Evolutionary conservation across 2,888 invertebrate genomes (phyloP).

Genomic region (Dasypolia templi): DNA sequence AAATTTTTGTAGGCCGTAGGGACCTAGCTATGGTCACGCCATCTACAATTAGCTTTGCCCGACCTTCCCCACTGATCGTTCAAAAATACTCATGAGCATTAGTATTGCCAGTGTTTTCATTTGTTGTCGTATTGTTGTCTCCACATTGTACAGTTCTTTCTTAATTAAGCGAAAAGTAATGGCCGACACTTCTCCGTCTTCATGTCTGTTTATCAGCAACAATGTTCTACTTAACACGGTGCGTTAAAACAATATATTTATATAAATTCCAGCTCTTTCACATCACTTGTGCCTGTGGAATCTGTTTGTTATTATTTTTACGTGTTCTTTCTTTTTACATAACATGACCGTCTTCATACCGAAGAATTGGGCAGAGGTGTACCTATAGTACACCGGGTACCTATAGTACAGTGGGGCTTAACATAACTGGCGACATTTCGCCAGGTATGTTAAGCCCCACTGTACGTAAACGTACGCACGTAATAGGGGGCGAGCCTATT

Average conservation of each 20-base stretch:
- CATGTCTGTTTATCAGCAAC: constrained; percentile 26
- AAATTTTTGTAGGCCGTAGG: no score
- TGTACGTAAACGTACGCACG: no score
- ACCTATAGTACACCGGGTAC: not conserved
- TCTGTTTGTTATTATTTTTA: constrained; percentile 40
- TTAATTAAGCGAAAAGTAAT: constrained; percentile 14
- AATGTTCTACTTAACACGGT: constrained; percentile 43
- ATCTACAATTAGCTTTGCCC: no score
- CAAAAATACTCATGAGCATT: not conserved
- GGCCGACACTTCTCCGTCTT: constrained; percentile 21
- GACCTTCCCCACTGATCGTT: no score
- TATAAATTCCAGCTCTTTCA: constrained; percentile 32
- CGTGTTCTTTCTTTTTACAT: not conserved
- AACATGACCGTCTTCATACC: no score
- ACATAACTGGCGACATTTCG: no score
- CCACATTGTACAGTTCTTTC: not conserved
- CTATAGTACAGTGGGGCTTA: not conserved
- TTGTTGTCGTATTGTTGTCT: not conserved
- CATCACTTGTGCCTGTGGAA: constrained; percentile 36
- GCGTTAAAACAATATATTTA: constrained; percentile 46
- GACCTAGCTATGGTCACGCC: no score
- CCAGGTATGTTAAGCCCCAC: not conserved
- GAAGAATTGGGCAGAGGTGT: not conserved
- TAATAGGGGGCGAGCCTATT: not conserved
- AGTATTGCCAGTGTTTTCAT: not conserved